A percentile compares a stretch with the other conserved stretches of the same genome.
Evolutionary conservation across 2,797 vertebrate species (phyloP).

Genomic region (Cheirogaleus major): DNA sequence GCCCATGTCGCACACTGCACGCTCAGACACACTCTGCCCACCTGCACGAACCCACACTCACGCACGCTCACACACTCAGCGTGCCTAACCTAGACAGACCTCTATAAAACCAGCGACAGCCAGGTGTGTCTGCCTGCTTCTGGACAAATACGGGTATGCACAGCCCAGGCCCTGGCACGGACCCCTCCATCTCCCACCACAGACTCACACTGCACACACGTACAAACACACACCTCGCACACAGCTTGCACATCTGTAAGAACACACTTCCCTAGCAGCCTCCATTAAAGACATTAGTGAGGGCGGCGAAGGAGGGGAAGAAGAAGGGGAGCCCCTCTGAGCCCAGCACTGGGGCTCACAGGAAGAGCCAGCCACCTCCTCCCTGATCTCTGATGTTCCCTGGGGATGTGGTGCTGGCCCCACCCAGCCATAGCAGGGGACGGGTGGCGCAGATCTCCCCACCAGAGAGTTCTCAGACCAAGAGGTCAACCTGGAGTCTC

Average conservation of each 20-base stretch:
- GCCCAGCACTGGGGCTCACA: background rate
- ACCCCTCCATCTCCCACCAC: background rate
- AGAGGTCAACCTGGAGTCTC: background rate
- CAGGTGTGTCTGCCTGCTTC: background rate
- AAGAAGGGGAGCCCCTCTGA: background rate
- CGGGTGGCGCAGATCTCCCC: background rate
- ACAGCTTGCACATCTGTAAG: too few relatives aligned
- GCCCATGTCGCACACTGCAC: background rate
- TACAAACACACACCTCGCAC: background rate
- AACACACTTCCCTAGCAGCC: background rate
- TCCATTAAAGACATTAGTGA: background rate
- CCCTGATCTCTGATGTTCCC: background rate
- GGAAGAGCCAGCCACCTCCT: background rate
- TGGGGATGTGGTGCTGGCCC: too few relatives aligned
- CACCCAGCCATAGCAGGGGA: background rate
- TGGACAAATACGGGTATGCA: background rate
- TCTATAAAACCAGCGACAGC: background rate
- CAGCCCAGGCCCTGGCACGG: rapidly evolving
- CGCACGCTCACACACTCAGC: background rate
- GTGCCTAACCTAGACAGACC: background rate
- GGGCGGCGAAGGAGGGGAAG: rapidly evolving
- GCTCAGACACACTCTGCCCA: background rate
- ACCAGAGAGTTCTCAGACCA: background rate
- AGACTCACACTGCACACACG: background rate
- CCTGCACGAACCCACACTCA: background rate